These are phyloP conservation scores for Delphinapterus leucas DNA, from an alignment of 2,113 vertebrate genomes.

Conservation along the genomic window DNA sequence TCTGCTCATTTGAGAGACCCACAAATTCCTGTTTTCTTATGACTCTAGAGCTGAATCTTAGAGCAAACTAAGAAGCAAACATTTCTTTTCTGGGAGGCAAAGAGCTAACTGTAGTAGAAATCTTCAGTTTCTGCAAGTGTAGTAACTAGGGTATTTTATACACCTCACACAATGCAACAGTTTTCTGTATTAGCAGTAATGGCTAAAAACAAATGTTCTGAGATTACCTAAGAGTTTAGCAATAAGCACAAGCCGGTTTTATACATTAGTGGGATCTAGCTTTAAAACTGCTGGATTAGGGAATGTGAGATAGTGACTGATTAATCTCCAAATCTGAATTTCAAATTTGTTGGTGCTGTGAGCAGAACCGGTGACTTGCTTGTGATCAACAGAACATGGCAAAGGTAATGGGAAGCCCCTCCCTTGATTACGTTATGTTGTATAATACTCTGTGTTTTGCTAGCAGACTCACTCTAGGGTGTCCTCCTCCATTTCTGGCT, in stretches of 20 bases:
- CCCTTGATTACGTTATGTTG: no score
- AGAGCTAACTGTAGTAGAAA: not conserved
- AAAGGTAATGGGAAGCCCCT: not conserved
- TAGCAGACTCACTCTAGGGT: not conserved
- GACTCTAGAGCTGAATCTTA: not conserved
- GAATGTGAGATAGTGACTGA: not conserved
- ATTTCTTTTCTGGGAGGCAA: constrained; percentile 2
- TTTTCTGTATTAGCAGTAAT: not conserved
- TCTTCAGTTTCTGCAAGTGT: not conserved
- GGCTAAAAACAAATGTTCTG: not conserved
- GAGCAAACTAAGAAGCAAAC: not conserved
- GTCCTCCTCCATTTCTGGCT: not conserved
- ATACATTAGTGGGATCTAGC: not conserved
- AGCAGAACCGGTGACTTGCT: not conserved
- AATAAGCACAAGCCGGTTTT: not conserved
- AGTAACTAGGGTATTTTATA: not conserved
- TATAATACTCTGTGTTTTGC: not conserved
- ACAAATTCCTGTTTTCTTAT: not conserved
- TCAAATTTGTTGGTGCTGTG: not conserved
- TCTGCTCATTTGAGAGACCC: not conserved
- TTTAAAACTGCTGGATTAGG: not conserved
- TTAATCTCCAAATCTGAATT: not conserved
- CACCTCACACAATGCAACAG: not conserved
- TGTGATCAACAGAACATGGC: not conserved
- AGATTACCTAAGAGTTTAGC: not conserved